A percentile compares a stretch with the other conserved stretches of the same genome.
These are phyloP conservation scores for Andinoacara biseriatus DNA, from an alignment of 2,113 vertebrate genomes.

Conservation along the genomic window DNA sequence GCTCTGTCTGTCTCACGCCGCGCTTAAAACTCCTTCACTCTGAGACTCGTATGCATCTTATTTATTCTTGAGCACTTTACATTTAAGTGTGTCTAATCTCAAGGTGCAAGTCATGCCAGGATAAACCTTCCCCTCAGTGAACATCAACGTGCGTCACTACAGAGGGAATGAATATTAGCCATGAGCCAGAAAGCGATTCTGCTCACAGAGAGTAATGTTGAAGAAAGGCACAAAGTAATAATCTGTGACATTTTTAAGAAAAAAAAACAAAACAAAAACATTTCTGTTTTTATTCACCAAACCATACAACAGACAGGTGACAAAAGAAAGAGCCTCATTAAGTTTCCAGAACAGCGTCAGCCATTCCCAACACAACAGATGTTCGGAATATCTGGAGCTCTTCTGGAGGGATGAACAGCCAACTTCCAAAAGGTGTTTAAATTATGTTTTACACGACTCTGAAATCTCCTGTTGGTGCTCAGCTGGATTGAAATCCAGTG, in stretches of 20 bases:
- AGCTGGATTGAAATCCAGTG: not conserved
- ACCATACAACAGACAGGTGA: not conserved
- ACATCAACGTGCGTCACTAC: conserved; percentile 39
- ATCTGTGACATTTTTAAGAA: conserved; percentile 26
- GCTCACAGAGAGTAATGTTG: not conserved
- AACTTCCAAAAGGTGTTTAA: not conserved
- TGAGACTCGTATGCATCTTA: conserved; percentile 29
- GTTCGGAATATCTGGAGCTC: not conserved
- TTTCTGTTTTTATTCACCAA: not conserved
- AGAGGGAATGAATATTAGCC: conserved; percentile 19
- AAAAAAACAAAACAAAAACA: not conserved
- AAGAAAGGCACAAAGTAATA: not conserved
- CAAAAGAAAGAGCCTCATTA: not conserved
- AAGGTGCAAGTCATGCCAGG: conserved; percentile 22
- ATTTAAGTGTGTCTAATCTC: conserved; percentile 24
- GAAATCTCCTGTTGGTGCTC: not conserved
- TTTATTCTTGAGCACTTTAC: conserved; percentile 38
- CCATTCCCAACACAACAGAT: not conserved
- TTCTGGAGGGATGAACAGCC: not conserved
- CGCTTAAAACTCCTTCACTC: conserved; percentile 23
- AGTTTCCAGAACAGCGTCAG: not conserved
- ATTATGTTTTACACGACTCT: not conserved
- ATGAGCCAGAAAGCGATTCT: not conserved
- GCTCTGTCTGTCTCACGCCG: conserved; percentile 17
- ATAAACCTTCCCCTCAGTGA: conserved; percentile 27